A percentile compares a stretch with the other conserved stretches of the same genome.
These are phyloP conservation scores for Ruditapes philippinarum DNA, from an alignment of 1,140 invertebrate genomes.

Conservation along the genomic window DNA sequence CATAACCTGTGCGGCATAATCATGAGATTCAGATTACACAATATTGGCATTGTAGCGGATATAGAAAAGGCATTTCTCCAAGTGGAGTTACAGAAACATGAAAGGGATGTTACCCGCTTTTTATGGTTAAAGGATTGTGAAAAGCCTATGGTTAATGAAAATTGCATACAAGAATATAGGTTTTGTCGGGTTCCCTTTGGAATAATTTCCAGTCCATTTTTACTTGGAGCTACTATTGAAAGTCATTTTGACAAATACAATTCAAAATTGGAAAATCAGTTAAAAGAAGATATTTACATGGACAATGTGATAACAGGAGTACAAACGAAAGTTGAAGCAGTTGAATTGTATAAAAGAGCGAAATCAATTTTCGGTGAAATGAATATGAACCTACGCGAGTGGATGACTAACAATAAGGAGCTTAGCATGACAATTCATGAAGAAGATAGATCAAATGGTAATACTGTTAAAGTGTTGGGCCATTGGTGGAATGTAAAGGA, in stretches of 20 bases:
- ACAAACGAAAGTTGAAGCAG: not conserved
- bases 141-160: not conserved
- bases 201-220: slow-evolving; percentile 13
- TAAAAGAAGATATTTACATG: slow-evolving; percentile 29
- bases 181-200: slow-evolving; percentile 10
- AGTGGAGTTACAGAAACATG: not conserved
- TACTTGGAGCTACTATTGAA: slow-evolving; percentile 34
- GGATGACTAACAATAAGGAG: not conserved
- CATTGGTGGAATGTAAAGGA: slow-evolving; percentile 12
- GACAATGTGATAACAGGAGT: not conserved
- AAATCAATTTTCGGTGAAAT: not conserved
- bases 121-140: slow-evolving; percentile 31
- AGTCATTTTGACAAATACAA: slow-evolving; percentile 1
- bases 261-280: not conserved
- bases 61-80: not conserved
- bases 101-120: slow-evolving; percentile 22
- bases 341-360: not conserved
- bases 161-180: slow-evolving; percentile 12
- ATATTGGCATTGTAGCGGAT: no score
- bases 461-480: not conserved
- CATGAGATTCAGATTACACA: no score
- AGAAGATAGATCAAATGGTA: not conserved
- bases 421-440: not conserved
- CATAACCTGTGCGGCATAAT: not conserved
- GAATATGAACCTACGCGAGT: no score